Conservation (phyloP, 2,888 invertebrate genomes). For the Dasypogon diadema region DNA sequence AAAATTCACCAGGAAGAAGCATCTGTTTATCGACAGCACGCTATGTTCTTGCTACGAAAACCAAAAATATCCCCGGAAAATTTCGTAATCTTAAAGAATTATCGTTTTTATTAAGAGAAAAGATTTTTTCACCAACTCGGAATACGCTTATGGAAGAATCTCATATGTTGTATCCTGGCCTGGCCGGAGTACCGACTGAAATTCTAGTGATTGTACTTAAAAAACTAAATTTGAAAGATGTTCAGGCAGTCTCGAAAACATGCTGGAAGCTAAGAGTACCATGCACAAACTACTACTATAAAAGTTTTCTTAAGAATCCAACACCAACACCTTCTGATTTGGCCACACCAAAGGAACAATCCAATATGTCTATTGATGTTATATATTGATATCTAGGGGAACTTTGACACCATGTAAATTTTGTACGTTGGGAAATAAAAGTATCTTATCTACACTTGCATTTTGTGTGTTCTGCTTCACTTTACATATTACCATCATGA, state of each 20-base stretch:
- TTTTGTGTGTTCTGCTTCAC: too few relatives aligned
- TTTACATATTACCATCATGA: too few relatives aligned
- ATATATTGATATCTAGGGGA: too few relatives aligned
- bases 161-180: slow-evolving; percentile 63
- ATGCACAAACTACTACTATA: neutral
- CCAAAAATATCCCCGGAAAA: slow-evolving; percentile 60
- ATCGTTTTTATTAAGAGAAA: slow-evolving; percentile 71
- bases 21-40: slow-evolving; percentile 64
- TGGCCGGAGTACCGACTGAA: slow-evolving; percentile 65
- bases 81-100: slow-evolving; percentile 69
- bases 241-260: slow-evolving; percentile 52
- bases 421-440: too few relatives aligned
- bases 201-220: slow-evolving; percentile 61
- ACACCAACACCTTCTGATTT: neutral
- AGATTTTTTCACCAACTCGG: slow-evolving; percentile 71
- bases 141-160: slow-evolving; percentile 70
- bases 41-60: slow-evolving; percentile 62
- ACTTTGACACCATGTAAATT: too few relatives aligned
- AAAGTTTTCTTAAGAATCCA: neutral
- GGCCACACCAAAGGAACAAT: neutral
- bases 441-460: too few relatives aligned
- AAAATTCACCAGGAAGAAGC: slow-evolving; percentile 61
- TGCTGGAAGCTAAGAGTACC: slow-evolving; percentile 8
- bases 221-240: slow-evolving; percentile 56
- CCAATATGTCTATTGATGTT: neutral